Evolutionary conservation across 2,888 invertebrate species (phyloP).

Genomic region (Diarsia brunnea): DNA sequence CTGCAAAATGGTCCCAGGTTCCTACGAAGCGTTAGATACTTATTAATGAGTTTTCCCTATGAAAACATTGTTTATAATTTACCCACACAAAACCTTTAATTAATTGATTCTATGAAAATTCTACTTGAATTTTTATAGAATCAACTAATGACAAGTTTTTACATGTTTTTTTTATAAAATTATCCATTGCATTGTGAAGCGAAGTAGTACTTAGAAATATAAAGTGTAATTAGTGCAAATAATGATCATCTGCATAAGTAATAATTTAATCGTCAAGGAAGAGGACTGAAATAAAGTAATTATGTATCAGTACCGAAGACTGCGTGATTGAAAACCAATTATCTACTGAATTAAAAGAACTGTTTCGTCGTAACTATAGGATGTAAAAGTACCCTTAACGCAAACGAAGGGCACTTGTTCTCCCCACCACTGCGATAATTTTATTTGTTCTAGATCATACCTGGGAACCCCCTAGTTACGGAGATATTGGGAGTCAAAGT

Average conservation of each 20-base stretch:
- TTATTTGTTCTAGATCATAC: too few relatives aligned
- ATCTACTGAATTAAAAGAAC: neutral
- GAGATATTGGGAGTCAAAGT: too few relatives aligned
- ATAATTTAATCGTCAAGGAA: neutral
- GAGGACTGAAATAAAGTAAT: neutral
- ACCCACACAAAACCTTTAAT: neutral
- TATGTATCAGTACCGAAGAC: neutral
- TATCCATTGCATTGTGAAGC: neutral
- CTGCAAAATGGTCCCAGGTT: neutral
- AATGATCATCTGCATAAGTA: neutral
- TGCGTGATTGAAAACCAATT: neutral
- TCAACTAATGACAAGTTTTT: too few relatives aligned
- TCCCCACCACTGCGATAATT: too few relatives aligned
- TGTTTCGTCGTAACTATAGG: too few relatives aligned
- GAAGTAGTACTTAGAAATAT: neutral
- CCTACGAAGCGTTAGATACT: neutral
- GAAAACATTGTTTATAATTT: neutral
- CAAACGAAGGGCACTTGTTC: too few relatives aligned
- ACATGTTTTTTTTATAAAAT: neutral
- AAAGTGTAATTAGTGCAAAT: neutral
- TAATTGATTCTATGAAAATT: neutral
- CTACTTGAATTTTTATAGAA: too few relatives aligned
- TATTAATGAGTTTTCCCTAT: neutral
- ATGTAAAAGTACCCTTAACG: too few relatives aligned
- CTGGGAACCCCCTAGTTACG: too few relatives aligned